phyloP scores from a whole-genome alignment of 1,140 invertebrate species.

The Drosophila melanogaster region Release_6_plus_ISO1_MT NT_033777.3:17345001-17345500 shows the following conservation, averaged over 20 bases:
- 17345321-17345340: slow-evolving; percentile 20
- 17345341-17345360: slow-evolving; percentile 26
- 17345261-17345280: not conserved
- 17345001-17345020: slow-evolving; percentile 40
- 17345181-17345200: not conserved
- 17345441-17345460: slow-evolving; percentile 23
- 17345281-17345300: not conserved
- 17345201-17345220: not conserved
- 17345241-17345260: not conserved
- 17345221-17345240: too few relatives aligned
- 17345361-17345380: slow-evolving; percentile 27
- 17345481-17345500: slow-evolving; percentile 28
- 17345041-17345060: slow-evolving; percentile 54
- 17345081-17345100: slow-evolving; percentile 16
- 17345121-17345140: not conserved
- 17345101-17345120: slow-evolving; percentile 11
- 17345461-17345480: slow-evolving; percentile 21
- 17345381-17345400: slow-evolving; percentile 49
- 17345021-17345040: slow-evolving; percentile 8
- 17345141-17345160: not conserved
- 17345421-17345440: slow-evolving; percentile 30
- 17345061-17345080: slow-evolving; percentile 46
- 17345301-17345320: not conserved
- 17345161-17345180: too few relatives aligned
- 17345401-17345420: slow-evolving; percentile 42